These are phyloP conservation scores for Parazoanthus atlanticus DNA, from an alignment of 92 coral and sea anemone genomes.

Conservation along the genomic window DNA sequence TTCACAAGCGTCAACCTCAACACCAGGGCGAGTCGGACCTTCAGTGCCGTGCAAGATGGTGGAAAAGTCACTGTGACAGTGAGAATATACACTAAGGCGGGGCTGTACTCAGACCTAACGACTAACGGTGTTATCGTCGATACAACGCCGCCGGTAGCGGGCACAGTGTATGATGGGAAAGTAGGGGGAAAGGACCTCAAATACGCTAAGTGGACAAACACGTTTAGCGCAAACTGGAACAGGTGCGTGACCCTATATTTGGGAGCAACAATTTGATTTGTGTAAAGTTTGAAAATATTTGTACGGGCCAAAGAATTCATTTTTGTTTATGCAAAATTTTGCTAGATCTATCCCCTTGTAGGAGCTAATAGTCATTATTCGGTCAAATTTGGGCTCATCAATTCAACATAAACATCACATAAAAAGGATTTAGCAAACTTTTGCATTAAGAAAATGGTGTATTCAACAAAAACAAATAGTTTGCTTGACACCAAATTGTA, in stretches of 20 bases:
- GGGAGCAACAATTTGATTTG: background rate
- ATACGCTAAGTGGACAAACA: conserved; percentile 84
- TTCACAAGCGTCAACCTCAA: conserved; percentile 62
- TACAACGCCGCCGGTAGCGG: conserved; percentile 71
- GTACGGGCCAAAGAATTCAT: background rate
- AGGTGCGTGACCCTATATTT: conserved; percentile 4
- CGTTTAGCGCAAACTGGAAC: conserved; percentile 81
- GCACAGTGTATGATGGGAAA: conserved; percentile 75
- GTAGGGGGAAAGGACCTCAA: conserved; percentile 56
- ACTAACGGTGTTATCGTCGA: conserved; percentile 86
- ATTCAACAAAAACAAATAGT: too few species aligned
- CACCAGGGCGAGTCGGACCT: conserved; percentile 60
- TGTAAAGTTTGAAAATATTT: background rate
- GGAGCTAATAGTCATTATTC: too few species aligned
- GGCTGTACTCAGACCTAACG: conserved; percentile 70
- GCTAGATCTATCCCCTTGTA: too few species aligned
- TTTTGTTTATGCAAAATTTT: too few species aligned
- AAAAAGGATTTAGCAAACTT: too few species aligned
- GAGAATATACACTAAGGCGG: conserved; percentile 82
- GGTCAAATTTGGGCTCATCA: too few species aligned
- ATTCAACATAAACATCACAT: too few species aligned
- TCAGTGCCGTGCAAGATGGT: conserved; percentile 71
- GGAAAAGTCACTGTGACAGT: conserved; percentile 58
- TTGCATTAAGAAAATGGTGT: too few species aligned
- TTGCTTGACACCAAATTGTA: too few species aligned